Base-by-base conservation (phyloP, 1,140 invertebrate genomes). In the Ceratitis capitata region DNA sequence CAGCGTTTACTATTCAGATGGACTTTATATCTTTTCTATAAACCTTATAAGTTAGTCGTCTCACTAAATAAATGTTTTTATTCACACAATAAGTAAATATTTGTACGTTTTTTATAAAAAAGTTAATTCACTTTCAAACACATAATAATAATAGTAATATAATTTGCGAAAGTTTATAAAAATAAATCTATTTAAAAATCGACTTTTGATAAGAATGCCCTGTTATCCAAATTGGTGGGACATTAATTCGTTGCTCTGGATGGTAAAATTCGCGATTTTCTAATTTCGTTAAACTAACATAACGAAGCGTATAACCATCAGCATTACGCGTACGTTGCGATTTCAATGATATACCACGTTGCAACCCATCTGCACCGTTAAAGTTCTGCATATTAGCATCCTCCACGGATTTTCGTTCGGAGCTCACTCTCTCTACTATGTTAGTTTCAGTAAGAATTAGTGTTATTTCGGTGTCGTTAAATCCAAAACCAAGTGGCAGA, bases 201-300 rank as follows among this genome's bases (percentile, higher is more conserved):
- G 85, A 82, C 47, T 84, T 56, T 82, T 86, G 85, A 82, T 86
- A 86, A 1, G 85, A 61, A 49, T 84, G 69, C 3, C 85, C 85
- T 56, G 83, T 47, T 58, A 86, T 84, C 85, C 85, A 86, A 47
- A 86, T 84, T 6, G 85, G 85, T 45, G 69, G 35, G 0, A 39
- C 64, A 86, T 86, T 86, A 26, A 86, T 42, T 16, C 56, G 69
- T 23, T 86, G 85, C 7, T 23, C 35, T 9, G 39, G 51, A 86
- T 86, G 83, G n/a, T 86, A 86, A 86, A 82, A 86, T 35, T 64
- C 29, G n/a, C 83, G 45, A 47, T 45, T 53, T n/a, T 61, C 42
- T 35, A 84, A 26, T 14, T 69, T 12, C 9, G 51, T 26, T n/a
- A 61, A 53, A 69, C 84, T 83, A 14, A 86, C 53, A 32, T 84